phyloP scores from a whole-genome alignment of 2,113 vertebrate species.

The Mohoua ochrocephala region DNA sequence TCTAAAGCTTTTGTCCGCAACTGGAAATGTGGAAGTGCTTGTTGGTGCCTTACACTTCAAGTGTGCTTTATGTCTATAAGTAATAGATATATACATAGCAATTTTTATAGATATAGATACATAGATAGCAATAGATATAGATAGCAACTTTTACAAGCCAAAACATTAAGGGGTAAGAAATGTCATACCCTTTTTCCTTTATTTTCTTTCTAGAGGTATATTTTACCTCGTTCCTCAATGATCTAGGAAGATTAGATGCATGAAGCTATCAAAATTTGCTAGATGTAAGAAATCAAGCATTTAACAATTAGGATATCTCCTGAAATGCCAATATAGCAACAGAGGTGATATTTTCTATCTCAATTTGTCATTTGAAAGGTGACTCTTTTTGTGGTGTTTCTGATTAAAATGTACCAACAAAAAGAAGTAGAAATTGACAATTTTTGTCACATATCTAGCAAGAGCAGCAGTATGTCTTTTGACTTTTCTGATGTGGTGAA shows the following conservation, averaged over 20 bases:
- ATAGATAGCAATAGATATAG: background rate
- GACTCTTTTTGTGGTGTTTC: background rate
- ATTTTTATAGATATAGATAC: background rate
- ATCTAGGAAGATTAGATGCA: background rate
- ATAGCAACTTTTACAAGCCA: background rate
- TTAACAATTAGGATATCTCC: background rate
- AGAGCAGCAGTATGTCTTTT: background rate
- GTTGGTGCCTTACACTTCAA: background rate
- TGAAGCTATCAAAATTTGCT: background rate
- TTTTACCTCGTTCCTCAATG: background rate
- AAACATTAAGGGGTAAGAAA: background rate
- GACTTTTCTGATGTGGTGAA: background rate
- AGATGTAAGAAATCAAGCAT: background rate
- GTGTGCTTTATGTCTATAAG: background rate
- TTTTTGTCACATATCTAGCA: background rate
- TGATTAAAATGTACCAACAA: background rate
- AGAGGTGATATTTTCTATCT: background rate
- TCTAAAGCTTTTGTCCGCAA: background rate
- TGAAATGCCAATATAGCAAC: background rate
- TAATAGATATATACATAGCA: background rate
- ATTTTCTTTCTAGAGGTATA: background rate
- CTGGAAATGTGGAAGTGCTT: background rate
- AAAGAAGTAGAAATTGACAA: background rate
- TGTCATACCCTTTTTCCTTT: fast-evolving
- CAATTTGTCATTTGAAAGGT: background rate